Evolutionary conservation across 2,113 vertebrate species (phyloP), one percentile per base, ranked within the genome.

Genomic region (Osmerus eperlanus): DNA sequence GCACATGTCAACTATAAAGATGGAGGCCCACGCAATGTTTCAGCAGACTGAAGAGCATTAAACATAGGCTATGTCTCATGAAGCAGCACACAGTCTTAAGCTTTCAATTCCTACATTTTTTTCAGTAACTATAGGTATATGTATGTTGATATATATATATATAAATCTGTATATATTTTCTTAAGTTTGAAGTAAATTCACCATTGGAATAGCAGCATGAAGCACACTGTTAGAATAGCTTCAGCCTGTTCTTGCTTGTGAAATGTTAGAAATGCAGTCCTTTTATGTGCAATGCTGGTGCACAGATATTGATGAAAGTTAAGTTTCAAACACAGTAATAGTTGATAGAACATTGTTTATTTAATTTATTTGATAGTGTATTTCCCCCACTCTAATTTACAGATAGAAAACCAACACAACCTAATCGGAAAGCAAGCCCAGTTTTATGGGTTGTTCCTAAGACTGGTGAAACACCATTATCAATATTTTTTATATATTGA

Each of bases 1-100:
- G 86, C 84, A 83, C 79, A 89, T 87, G 78, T 84, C 83, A 87
- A 62, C 83, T 84, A 74, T 90, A 89, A 90, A 89, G 86, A 91
- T 88, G 81, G 82, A 87, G 81, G 79, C 82, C 82, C 85, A 82
- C 82, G 78, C 75, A 84, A 81, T 70, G 83, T 83, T 84, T 73
- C 79, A 81, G 76, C 77, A 73, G 81, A 87, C 75, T 81, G 83
- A 82, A 81, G 78, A 78, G 69, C 75, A 83, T 63, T 75, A 80
- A 74, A 73, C 60, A 47, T 80, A 81, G 76, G 82, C 82, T 74
- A 81, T 80, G 83, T 85, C 73, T 83, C n/a, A 15, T 82, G 85
- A 83, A 88, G 86, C 75, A 75, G 77, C 76, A 81, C 80, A 41
- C 36, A 41, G 36, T 6, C 5, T 1, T 8, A 6, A 41, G 36